A percentile compares a stretch with the other conserved stretches of the same genome.
phyloP scores from a whole-genome alignment of 2,888 invertebrate species.

The Pardosa pseudoannulata region DNA sequence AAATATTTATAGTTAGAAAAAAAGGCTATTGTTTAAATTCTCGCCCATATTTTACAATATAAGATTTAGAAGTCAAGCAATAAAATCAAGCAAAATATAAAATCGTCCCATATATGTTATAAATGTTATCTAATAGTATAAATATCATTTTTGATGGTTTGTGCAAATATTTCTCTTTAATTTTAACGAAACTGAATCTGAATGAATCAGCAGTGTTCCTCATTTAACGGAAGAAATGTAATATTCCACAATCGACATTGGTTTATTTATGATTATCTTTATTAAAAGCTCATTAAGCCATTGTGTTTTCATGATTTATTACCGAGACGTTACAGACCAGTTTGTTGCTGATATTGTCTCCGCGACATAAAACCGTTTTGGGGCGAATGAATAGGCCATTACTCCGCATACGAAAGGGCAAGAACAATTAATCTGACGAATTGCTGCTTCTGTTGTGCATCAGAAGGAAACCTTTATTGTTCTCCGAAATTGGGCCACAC shows the following conservation, averaged over 20 bases:
- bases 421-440: slow-evolving; percentile 53
- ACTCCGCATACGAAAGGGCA: slow-evolving; percentile 45
- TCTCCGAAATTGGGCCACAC: slow-evolving; percentile 21
- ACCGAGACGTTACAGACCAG: not conserved
- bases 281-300: not conserved
- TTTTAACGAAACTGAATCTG: no score
- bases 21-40: no score
- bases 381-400: slow-evolving; percentile 36
- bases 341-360: not conserved
- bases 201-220: no score
- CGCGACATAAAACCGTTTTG: not conserved
- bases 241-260: not conserved
- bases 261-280: not conserved
- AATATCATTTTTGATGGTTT: no score
- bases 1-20: no score
- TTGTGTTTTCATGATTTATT: slow-evolving; percentile 3
- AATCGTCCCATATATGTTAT: no score
- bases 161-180: no score
- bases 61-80: no score
- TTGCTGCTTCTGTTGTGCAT: slow-evolving; percentile 45
- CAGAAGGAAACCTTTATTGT: slow-evolving; percentile 59
- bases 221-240: not conserved
- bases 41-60: no score
- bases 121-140: no score
- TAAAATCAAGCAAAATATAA: no score